These are phyloP conservation scores for Nasonovia ribisnigri DNA, from an alignment of 2,888 invertebrate species.

Conservation along the genomic window DNA sequence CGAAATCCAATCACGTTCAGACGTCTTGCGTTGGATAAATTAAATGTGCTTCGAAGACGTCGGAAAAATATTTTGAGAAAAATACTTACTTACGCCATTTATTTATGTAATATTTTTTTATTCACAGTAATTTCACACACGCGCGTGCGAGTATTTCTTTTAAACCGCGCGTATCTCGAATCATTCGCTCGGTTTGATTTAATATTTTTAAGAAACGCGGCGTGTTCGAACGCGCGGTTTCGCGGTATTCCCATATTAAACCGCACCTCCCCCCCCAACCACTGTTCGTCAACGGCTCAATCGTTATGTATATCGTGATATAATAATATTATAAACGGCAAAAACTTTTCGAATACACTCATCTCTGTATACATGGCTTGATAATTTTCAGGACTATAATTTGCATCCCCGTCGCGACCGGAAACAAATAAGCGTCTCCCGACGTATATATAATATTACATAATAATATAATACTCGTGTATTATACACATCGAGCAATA, in stretches of 20 bases:
- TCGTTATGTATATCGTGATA: background rate
- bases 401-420: conserved; percentile 27
- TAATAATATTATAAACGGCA: background rate
- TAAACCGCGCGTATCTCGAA: background rate
- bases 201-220: conserved; percentile 30
- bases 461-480: too few species aligned
- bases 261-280: background rate
- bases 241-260: background rate
- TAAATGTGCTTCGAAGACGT: background rate
- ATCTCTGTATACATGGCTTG: background rate
- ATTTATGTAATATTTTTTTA: background rate
- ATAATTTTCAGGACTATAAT: conserved; percentile 31
- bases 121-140: background rate
- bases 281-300: background rate
- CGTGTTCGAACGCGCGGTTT: background rate
- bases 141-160: background rate
- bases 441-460: background rate
- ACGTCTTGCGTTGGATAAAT: background rate
- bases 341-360: conserved; percentile 44
- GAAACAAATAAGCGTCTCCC: conserved; percentile 25
- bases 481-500: background rate
- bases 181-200: conserved; percentile 50
- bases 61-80: background rate
- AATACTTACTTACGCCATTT: background rate
- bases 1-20: too few species aligned